A percentile compares a stretch with the other conserved stretches of the same genome.
phyloP scores from a whole-genome alignment of 2,113 vertebrate genomes.

The Tachysurus vachellii region DNA sequence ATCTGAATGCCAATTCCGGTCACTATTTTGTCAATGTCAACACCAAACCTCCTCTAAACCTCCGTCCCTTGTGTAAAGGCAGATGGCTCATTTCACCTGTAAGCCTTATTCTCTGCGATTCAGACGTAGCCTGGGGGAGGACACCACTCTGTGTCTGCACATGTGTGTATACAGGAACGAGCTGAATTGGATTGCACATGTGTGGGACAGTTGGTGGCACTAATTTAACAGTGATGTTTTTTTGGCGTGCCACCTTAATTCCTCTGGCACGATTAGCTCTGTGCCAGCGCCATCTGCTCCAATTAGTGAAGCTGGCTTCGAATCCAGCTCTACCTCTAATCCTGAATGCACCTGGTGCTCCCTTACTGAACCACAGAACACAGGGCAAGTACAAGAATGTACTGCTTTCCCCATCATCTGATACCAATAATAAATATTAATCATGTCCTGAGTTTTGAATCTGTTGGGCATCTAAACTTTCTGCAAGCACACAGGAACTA shows the following conservation, averaged over 20 bases:
- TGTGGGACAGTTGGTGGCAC: conserved; percentile 49
- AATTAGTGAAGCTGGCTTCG: conserved; percentile 35
- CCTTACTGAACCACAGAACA: not conserved
- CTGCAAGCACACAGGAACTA: not conserved
- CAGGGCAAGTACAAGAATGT: not conserved
- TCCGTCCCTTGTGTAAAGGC: not conserved
- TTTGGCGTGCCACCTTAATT: conserved; percentile 37
- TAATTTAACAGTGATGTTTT: conserved; percentile 43
- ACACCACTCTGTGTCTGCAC: conserved; percentile 20
- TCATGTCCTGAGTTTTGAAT: not conserved
- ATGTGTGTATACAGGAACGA: conserved; percentile 15
- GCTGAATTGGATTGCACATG: conserved; percentile 13
- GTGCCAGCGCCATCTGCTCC: conserved; percentile 47
- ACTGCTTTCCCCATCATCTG: not conserved
- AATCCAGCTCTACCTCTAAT: conserved; percentile 11
- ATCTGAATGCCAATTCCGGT: not conserved
- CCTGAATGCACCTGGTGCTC: conserved; percentile 31
- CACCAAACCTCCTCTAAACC: conserved; percentile 1
- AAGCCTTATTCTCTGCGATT: conserved; percentile 28
- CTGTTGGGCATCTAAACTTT: not conserved
- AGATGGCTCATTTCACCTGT: conserved; percentile 30
- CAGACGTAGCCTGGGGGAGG: conserved; percentile 1
- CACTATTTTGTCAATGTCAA: conserved; percentile 18
- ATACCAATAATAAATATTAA: not conserved
- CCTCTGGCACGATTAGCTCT: conserved; percentile 35